Evolutionary conservation across 2,888 invertebrate genomes (phyloP).

Genomic region (Acleris holmiana): DNA sequence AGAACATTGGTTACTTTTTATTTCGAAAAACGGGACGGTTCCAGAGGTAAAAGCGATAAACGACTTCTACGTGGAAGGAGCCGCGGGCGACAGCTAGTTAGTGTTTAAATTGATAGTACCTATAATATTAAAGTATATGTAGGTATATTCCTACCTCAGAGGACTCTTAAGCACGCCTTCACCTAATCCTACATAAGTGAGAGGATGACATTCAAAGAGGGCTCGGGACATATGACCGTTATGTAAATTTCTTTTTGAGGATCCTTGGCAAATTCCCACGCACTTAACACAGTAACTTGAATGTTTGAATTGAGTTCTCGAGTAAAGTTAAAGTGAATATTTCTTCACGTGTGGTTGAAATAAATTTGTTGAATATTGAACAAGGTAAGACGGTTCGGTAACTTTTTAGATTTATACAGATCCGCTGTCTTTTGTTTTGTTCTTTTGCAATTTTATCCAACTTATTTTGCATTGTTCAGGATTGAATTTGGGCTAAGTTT

Average conservation of each 20-base stretch:
- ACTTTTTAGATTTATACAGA: slow-evolving; percentile 8
- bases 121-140: no score
- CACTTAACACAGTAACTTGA: slow-evolving; percentile 23
- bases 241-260: slow-evolving; percentile 32
- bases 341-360: slow-evolving; percentile 22
- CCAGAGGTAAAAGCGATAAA: no score
- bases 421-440: background rate
- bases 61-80: no score
- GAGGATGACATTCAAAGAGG: slow-evolving; percentile 16
- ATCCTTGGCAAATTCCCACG: slow-evolving; percentile 20
- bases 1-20: no score
- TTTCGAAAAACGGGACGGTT: no score
- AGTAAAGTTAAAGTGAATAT: slow-evolving; percentile 23
- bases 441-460: background rate
- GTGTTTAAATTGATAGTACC: no score
- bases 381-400: slow-evolving; percentile 3
- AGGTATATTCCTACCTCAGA: background rate
- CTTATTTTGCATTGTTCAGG: no score
- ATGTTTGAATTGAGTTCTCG: slow-evolving; percentile 25
- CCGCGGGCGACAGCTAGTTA: no score
- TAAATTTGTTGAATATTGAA: slow-evolving; percentile 17
- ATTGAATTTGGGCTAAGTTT: no score
- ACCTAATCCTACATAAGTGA: slow-evolving; percentile 21
- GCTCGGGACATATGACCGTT: slow-evolving; percentile 26
- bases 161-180: background rate